A percentile compares a stretch with the other conserved stretches of the same genome.
Conservation (phyloP, 2,888 invertebrate genomes). For the Hipparchia sbordonii region DNA sequence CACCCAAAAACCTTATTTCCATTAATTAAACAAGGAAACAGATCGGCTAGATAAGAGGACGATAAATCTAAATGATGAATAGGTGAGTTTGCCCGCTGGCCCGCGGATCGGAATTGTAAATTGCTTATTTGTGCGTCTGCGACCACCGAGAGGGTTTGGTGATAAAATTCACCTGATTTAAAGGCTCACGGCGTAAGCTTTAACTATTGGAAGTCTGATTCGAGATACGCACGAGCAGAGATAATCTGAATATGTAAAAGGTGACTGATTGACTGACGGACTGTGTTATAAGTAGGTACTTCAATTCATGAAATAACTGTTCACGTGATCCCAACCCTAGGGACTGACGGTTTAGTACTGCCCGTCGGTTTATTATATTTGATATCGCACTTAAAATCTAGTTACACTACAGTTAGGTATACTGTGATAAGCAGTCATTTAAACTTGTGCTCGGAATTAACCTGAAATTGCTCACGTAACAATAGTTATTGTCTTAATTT, state of each 20-base stretch:
- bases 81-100: slow-evolving; percentile 53
- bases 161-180: slow-evolving; percentile 33
- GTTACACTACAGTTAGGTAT: no score
- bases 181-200: slow-evolving; percentile 13
- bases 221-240: slow-evolving; percentile 11
- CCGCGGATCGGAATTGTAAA: slow-evolving; percentile 40
- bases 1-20: slow-evolving; percentile 63
- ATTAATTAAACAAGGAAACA: slow-evolving; percentile 80
- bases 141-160: slow-evolving; percentile 15
- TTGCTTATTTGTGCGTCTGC: slow-evolving; percentile 41
- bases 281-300: no score
- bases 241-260: slow-evolving; percentile 15
- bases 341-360: no score
- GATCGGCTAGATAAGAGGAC: slow-evolving; percentile 76
- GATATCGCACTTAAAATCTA: no score
- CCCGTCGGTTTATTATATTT: no score
- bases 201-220: neutral
- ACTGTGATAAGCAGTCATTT: no score
- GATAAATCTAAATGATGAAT: slow-evolving; percentile 82
- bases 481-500: no score
- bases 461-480: no score
- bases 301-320: no score
- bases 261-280: no score
- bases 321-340: no score
- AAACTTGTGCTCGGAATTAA: no score